Base-by-base conservation (phyloP, 2,113 vertebrate species). In the Tangachromis dhanisi region DNA sequence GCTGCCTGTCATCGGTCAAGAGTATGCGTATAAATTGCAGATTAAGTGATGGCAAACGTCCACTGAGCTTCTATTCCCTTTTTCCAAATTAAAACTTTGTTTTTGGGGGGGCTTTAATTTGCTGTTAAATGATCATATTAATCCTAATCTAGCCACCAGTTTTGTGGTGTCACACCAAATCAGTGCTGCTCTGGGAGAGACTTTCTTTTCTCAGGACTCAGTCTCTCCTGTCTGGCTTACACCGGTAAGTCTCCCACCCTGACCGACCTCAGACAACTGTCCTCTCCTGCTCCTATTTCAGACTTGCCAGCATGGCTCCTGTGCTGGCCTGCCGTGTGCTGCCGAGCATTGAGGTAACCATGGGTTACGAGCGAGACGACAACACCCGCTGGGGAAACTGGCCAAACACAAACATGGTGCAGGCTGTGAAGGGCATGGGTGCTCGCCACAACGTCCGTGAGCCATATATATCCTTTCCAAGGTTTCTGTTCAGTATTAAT, bases 401-500 rank as follows among this genome's bases (percentile, higher is more conserved):
- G 96, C 94, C 95, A 5, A 83, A 96, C 80, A 96, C 95, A 31
- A 95, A 45, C 93, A 95, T 96, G 95, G 95, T 96, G 80, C 94
- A 96, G 88, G 91, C 94, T 6, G 92, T 96, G 33, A 97, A 96
- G 92, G 92, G 71, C 93, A 97, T 96, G 95, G 95, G 96, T 1
- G 95, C 96, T 3, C 94, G 92, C 16, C 96, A 96, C 92, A 88
- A 86, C 3, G 90, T 80, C 86, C 92, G 94, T 0, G 95, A 97
- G 88, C 94, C 96, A 81, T 96, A 96, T 24, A 96, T 97, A 96
- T 96, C 96, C 96, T 97, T 96, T 89, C 35, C 59, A 5, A 45
- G 16, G 1, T 45, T 7, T 51, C 4, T 24, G 19, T 81, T 49
- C 10, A 12, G 3, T 2, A 3, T 8, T 17, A 4, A 40, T 78